Evolutionary conservation across 2,797 vertebrate genomes (phyloP).

Genomic region (Parauchenoglanis ngamensis): DNA sequence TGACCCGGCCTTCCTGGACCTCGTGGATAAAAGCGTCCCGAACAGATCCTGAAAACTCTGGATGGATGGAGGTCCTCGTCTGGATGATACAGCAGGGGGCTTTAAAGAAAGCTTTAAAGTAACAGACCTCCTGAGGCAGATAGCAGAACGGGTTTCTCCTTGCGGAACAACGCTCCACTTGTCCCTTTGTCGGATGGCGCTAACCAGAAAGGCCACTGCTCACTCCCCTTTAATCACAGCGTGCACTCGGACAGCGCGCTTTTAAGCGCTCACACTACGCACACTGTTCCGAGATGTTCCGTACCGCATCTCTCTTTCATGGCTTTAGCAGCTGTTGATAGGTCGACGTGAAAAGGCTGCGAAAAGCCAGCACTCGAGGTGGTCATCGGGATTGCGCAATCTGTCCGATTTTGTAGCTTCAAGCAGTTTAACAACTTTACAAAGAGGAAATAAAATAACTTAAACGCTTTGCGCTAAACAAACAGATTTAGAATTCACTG

Average conservation of each 20-base stretch:
- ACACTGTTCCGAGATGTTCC: constrained; percentile 11
- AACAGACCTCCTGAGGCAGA: constrained; percentile 34
- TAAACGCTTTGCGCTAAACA: neutral
- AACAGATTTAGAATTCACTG: neutral
- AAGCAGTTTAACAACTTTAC: neutral
- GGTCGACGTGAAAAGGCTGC: neutral
- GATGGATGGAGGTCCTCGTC: constrained; percentile 44
- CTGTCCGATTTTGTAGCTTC: neutral
- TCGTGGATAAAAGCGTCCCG: constrained; percentile 71
- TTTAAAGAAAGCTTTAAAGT: constrained; percentile 44
- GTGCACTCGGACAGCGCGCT: constrained; percentile 15
- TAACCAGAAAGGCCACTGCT: constrained; percentile 14
- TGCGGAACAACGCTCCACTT: constrained; percentile 42
- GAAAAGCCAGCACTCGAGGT: neutral
- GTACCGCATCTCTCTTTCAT: neutral
- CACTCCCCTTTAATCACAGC: constrained; percentile 45
- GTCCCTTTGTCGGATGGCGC: constrained; percentile 43
- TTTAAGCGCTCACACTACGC: constrained; percentile 3
- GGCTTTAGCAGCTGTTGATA: constrained; percentile 11
- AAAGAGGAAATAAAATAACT: neutral
- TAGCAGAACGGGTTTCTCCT: neutral
- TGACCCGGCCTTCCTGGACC: constrained; percentile 65
- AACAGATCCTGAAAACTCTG: constrained; percentile 64
- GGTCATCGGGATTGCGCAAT: neutral
- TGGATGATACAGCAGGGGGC: constrained; percentile 29